Conservation (phyloP, 2,113 vertebrate species). For the Glaucidium brasilianum region DNA sequence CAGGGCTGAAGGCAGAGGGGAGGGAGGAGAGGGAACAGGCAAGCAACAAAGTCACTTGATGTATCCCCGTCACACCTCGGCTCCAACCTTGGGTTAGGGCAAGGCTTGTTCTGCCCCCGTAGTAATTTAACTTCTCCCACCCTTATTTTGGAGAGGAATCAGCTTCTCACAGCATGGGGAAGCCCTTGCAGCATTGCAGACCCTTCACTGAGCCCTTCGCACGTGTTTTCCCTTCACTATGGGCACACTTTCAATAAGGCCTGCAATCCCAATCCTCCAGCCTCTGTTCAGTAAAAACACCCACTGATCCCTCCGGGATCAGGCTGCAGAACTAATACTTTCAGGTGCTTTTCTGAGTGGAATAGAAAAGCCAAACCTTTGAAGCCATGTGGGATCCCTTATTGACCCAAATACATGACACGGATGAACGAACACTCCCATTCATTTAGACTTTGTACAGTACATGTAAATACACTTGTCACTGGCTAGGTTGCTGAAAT, state of each 20-base stretch:
- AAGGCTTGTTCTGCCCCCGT: accelerated
- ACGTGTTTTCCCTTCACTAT: background rate
- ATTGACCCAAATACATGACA: conserved; percentile 12
- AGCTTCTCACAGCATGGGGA: background rate
- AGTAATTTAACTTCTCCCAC: background rate
- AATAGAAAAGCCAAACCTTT: conserved; percentile 3
- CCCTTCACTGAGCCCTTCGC: background rate
- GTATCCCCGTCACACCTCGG: background rate
- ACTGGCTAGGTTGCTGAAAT: background rate
- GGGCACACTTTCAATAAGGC: background rate
- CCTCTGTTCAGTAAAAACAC: background rate
- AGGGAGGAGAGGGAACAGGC: background rate
- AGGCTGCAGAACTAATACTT: background rate
- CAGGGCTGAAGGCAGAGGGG: background rate
- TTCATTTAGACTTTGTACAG: background rate
- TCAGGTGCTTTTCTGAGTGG: background rate
- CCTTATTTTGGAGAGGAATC: background rate
- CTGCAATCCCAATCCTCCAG: background rate
- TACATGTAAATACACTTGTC: background rate
- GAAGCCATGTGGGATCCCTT: background rate
- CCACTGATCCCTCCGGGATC: background rate
- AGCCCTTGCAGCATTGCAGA: background rate
- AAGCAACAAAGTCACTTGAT: background rate
- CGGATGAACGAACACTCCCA: background rate
- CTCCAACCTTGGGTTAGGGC: background rate